Evolutionary conservation across 2,113 vertebrate species (phyloP).

Genomic region (Hippocampus mohnikei): DNA sequence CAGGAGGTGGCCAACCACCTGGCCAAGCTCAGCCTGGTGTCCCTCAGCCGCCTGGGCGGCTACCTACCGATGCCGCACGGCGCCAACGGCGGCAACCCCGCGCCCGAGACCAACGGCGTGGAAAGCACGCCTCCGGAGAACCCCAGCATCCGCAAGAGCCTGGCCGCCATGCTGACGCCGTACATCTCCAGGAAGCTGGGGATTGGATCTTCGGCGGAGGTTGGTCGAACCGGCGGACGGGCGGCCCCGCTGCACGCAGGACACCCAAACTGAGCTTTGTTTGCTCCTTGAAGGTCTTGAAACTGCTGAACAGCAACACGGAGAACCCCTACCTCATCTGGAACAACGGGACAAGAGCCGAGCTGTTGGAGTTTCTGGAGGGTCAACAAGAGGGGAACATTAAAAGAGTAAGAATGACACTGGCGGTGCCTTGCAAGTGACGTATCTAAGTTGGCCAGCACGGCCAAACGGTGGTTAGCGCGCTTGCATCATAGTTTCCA

Average conservation of each 20-base stretch:
- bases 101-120: conserved; percentile 56
- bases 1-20: conserved; percentile 96
- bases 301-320: conserved; percentile 95
- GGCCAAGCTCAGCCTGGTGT: conserved; percentile 87
- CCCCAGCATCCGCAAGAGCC: conserved; percentile 86
- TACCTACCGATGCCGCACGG: conserved; percentile 57
- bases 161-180: conserved; percentile 91
- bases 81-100: conserved; percentile 38
- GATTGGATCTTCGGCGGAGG: conserved; percentile 79
- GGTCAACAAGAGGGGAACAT: conserved; percentile 90
- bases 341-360: conserved; percentile 93
- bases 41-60: conserved; percentile 89
- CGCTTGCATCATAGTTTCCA: no score
- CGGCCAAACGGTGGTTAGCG: no score
- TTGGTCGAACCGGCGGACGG: conserved; percentile 39
- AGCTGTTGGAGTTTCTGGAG: conserved; percentile 93
- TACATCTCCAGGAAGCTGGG: conserved; percentile 88
- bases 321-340: conserved; percentile 97
- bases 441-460: background rate
- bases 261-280: background rate
- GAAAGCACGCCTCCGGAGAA: conserved; percentile 84
- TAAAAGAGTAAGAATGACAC: conserved; percentile 80
- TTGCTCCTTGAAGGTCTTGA: conserved; percentile 78
- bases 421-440: background rate
- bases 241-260: no score